phyloP scores from a whole-genome alignment of 2,888 invertebrate species.

The Drosophila tanythrix region DNA sequence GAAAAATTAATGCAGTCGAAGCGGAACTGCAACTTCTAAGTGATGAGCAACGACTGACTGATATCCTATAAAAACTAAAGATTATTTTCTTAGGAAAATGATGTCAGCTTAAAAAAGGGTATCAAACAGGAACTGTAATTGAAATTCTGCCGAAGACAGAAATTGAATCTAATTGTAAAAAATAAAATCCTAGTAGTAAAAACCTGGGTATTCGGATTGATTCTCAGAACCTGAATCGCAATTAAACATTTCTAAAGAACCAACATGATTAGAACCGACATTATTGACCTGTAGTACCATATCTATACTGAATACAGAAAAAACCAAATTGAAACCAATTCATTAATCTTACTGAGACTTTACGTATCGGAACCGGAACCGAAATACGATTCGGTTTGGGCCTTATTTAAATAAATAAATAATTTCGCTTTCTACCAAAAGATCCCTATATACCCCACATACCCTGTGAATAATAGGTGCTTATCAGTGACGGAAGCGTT shows the following conservation, averaged over 20 bases:
- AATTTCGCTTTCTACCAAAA: fast-evolving
- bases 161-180: too few relatives aligned
- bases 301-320: too few relatives aligned
- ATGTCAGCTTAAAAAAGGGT: too few relatives aligned
- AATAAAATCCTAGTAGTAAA: too few relatives aligned
- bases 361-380: neutral
- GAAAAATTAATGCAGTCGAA: too few relatives aligned
- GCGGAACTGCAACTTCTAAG: neutral
- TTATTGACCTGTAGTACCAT: too few relatives aligned
- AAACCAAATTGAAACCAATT: too few relatives aligned
- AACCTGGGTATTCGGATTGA: neutral
- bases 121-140: too few relatives aligned
- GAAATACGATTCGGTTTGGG: fast-evolving
- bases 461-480: slow-evolving; percentile 41
- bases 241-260: too few relatives aligned
- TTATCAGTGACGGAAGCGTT: slow-evolving; percentile 68
- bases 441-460: neutral
- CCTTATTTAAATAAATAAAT: neutral
- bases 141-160: too few relatives aligned
- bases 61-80: neutral
- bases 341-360: neutral
- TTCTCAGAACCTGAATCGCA: too few relatives aligned
- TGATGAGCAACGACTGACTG: neutral
- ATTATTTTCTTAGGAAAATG: neutral
- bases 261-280: too few relatives aligned